Base-by-base conservation (phyloP, 1,140 invertebrate genomes). In the Hyles euphorbiae region DNA sequence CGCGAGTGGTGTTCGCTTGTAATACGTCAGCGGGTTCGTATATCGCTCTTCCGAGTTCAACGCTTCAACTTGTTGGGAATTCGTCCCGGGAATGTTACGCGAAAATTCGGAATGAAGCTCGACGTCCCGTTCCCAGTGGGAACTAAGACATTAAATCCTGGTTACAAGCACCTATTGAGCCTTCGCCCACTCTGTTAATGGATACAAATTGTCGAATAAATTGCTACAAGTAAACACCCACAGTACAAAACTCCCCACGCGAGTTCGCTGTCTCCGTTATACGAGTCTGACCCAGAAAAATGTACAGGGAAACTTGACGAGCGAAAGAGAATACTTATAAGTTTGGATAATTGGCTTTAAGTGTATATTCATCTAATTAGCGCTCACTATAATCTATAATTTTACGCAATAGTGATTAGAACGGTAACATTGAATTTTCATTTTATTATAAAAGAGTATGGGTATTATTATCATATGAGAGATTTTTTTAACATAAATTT, bases 101-200 rank as follows among this genome's bases (percentile, higher is more conserved):
- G 62, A 74, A 78, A 81, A 82, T 83, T 79, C 63, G 68, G 73
- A 76, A 74, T 68, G 69, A 63, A 40, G 36, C 4, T 40, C 60
- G 72, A 65, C 72, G 72, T 74, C 74, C 72, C 70, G 65, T 70
- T 76, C 68, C 70, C 70, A 61, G 57, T 60, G 65, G 72, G 67
- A 79, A 85, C 75, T 80, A 77, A 85, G 82, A 83, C 79, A 75
- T 87, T 85, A 83, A 84, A 83, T 81, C 82, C 74, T 76, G 68
- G 78, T 78, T 81, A 81, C 79, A 73, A 78, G 72, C 73, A 74
- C 75, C 76, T 77, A 87, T 76, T 76, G 76, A 84, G 76, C 75
- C 73, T 76, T 22, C 46, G 68, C 70, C 68, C 73, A 78, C 67
- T 76, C 76, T 70, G 70, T 72, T 81, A 84, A 83, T 86, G 76